Percentiles rank a stretch among this genome's conserved stretches.
phyloP scores from a whole-genome alignment of 2,888 invertebrate genomes.

The Steromphala cineraria region DNA sequence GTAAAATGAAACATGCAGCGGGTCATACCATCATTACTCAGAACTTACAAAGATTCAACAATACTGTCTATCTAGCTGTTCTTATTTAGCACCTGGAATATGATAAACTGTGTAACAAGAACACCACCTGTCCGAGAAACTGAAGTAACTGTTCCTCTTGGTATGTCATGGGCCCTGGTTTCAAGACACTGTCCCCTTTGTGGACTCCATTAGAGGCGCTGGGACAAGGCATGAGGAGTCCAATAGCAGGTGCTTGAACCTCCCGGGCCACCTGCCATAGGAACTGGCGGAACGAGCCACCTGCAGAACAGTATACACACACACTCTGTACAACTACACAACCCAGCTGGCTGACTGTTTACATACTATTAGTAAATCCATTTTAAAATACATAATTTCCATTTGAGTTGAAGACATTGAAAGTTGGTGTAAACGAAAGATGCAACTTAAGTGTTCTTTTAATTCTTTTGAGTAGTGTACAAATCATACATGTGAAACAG shows the following conservation, averaged over 20 bases:
- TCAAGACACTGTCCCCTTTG: constrained; percentile 70
- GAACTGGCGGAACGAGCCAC: constrained; percentile 76
- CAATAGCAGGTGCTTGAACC: constrained; percentile 65
- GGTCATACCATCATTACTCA: no score
- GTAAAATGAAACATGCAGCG: no score
- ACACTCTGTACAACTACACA: not conserved
- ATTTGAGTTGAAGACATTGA: no score
- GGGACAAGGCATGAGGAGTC: constrained; percentile 69
- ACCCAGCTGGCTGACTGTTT: not conserved
- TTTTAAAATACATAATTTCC: no score
- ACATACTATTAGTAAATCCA: not conserved
- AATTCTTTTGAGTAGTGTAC: no score
- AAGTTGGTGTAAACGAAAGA: no score
- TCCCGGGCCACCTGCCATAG: constrained; percentile 73
- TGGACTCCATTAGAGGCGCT: constrained; percentile 60
- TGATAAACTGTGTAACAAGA: not conserved
- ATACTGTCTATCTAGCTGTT: no score
- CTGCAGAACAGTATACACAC: constrained; percentile 47
- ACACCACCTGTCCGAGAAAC: constrained; percentile 72
- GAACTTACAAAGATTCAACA: no score
- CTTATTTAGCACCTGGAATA: no score
- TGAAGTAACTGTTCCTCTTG: constrained; percentile 73
- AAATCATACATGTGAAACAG: no score
- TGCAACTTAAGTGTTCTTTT: no score
- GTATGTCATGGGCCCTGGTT: constrained; percentile 72